Conservation (phyloP, 2,888 invertebrate genomes). For the Hypomecis punctinalis region DNA sequence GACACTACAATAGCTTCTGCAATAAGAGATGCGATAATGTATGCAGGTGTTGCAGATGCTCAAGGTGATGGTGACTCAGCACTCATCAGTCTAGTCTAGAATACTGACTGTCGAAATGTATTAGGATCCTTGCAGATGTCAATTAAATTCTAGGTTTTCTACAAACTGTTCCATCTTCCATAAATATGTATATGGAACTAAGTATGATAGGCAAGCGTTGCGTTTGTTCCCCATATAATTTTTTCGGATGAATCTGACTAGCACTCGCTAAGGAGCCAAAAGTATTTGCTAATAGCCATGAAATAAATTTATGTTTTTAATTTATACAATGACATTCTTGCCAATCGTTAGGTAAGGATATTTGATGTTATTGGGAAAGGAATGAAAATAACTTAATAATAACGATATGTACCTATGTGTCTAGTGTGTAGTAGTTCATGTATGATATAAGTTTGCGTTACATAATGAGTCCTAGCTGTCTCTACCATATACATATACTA, state of each 20-base stretch:
- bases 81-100: background rate
- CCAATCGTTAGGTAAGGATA: background rate
- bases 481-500: no score
- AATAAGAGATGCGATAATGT: slow-evolving; percentile 63
- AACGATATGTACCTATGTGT: no score
- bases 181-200: background rate
- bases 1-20: slow-evolving; percentile 73
- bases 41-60: slow-evolving; percentile 70
- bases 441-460: no score
- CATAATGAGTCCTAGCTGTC: no score
- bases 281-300: no score
- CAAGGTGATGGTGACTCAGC: slow-evolving; percentile 73
- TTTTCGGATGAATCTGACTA: no score
- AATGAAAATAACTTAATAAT: no score
- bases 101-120: slow-evolving; percentile 36
- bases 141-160: background rate
- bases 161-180: background rate
- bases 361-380: no score
- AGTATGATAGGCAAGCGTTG: no score
- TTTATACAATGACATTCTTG: slow-evolving; percentile 15
- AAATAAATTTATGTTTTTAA: background rate
- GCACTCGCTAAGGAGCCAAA: no score
- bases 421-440: no score
- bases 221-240: no score
- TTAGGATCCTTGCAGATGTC: slow-evolving; percentile 14